Evolutionary conservation across 2,113 vertebrate species (phyloP), one percentile per base, ranked within the genome.

Genomic region (Galeopterus variegatus): DNA sequence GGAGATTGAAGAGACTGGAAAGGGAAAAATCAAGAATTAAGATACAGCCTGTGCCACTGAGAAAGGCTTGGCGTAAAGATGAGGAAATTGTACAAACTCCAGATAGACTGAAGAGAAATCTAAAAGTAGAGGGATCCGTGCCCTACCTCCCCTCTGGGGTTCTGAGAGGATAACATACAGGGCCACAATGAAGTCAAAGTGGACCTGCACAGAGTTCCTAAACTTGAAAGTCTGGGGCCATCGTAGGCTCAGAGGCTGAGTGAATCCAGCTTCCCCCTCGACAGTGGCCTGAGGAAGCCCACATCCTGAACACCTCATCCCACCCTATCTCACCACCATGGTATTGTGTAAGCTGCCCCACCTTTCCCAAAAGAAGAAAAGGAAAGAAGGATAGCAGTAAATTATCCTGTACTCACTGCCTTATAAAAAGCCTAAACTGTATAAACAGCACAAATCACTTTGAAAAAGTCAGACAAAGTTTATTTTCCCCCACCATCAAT

Each of bases 401-500:
- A 72, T 9, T 18, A 83, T 21, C 52, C 13, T 72, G 24, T 18
- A 65, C 11, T 26, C 45, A 26, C 0, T 80, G 50, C 14, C 65
- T 56, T 92, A 33, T 31, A 41, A 10, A 75, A 83, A 76, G 8
- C 41, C 14, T 28, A 50, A 60, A 50, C 0, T 31, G 5, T 36
- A 12, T 56, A 77, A 93, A 88, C 28, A 93, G 41, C 70, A 91
- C 6, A 2, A 56, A 81, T 41, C 58, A 14, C 36, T 91, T 52
- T 89, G 81, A 70, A 94, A 96, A 93, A 41, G 19, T 50, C 48
- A 83, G 24, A 65, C 36, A 54, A 79, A 83, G 1, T 84, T 80
- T 45, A 15, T 85, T 88, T 79, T 17, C 14, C 31, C 73, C 45
- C 8, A 90, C 41, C 33, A 79, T n/a, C 15, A 85, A 31, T 13